Evolutionary conservation across 2,113 vertebrate genomes (phyloP), one percentile per base, ranked within the genome.

Genomic region (Chrysochloris asiatica): DNA sequence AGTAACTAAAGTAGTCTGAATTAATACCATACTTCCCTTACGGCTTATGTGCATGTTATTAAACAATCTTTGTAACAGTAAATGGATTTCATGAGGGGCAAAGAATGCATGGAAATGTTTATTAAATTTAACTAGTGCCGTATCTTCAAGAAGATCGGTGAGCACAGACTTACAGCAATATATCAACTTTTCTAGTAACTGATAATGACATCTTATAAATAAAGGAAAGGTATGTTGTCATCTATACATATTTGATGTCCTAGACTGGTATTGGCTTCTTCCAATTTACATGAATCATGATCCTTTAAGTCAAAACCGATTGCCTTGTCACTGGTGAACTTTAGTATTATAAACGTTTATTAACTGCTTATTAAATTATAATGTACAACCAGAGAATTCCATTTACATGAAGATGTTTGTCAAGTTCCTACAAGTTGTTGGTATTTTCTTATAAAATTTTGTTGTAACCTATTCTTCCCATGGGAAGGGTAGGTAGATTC

Each of bases 391-490:
- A 50, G 52, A 50, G 78, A 92, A 69, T 38, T 93, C 72, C 87
- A 45, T 17, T 50, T 48, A 41, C 28, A 45, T 48, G 26, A 56
- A 83, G 52, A 88, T 85, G 24, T 36, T 65, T 41, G 80, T 72
- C 54, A 76, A 81, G 41, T 88, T 33, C 24, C 63, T 94, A 63
- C 14, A 93, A 90, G 47, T 67, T 94, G 71, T 94, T 38, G 33
- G n/a, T 83, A 47, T 73, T 90, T 93, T 90, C 82, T 76, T n/a
- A 54, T 4, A 56, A 82, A 88, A 77, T 94, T 91, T 90, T 76
- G 28, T 54, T 90, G 26, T 82, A 95, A 85, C 82, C 86, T 88
- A 0, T 0, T 47, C 9, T 80, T 81, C 41, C 56, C 88, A 13
- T 76, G 0, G 80, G 0, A 86, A 86, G 28, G 48, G 24, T 38